Conservation (phyloP, 2,113 vertebrate genomes). For the Cavia porcellus region DNA sequence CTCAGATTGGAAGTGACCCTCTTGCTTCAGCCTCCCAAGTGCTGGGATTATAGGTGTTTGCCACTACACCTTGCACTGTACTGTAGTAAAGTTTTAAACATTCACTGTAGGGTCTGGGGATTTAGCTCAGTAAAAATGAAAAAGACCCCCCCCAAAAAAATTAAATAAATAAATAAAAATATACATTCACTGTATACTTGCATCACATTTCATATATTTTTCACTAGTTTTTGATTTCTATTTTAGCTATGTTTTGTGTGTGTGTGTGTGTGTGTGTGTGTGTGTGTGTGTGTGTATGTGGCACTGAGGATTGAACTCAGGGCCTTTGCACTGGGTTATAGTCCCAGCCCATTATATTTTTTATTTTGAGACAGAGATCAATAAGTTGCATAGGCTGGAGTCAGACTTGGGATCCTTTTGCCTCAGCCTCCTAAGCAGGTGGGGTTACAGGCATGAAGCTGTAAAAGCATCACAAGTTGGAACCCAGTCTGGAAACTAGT, state of each 20-base stretch:
- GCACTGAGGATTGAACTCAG: not conserved
- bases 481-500: not conserved
- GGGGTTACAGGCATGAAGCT: not conserved
- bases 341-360: not conserved
- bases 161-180: too few relatives aligned
- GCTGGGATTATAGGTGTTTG: not conserved
- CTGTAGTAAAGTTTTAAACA: not conserved
- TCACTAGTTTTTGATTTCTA: slow-evolving; percentile 44
- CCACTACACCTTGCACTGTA: not conserved
- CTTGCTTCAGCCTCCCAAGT: not conserved
- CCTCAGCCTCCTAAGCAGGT: not conserved
- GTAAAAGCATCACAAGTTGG: not conserved
- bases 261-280: not conserved
- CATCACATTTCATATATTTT: not conserved
- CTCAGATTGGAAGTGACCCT: not conserved
- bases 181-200: not conserved
- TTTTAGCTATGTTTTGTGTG: not conserved
- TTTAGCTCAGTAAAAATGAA: too few relatives aligned
- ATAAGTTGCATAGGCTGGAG: not conserved
- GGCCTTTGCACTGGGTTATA: not conserved
- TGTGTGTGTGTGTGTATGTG: too few relatives aligned
- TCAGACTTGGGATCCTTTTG: not conserved
- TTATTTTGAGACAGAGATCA: not conserved
- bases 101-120: too few relatives aligned
- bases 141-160: too few relatives aligned